Evolutionary conservation across 2,113 vertebrate genomes (phyloP).

Genomic region (Murina feae): DNA sequence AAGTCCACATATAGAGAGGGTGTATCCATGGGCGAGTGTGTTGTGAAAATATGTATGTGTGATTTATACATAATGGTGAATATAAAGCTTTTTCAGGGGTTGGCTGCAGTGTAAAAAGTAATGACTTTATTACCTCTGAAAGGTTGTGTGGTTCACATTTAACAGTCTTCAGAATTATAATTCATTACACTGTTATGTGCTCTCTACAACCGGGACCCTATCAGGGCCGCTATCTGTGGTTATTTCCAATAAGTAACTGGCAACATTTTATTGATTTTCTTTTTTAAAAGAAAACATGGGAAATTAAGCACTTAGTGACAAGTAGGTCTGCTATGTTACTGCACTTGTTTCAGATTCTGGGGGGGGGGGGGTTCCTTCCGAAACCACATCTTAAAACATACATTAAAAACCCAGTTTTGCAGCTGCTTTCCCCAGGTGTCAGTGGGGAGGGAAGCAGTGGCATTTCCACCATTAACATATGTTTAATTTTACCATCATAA

Average conservation of each 20-base stretch:
- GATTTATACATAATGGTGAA: conserved; percentile 68
- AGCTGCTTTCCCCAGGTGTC: conserved; percentile 74
- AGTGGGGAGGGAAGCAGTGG: conserved; percentile 64
- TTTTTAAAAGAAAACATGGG: conserved; percentile 71
- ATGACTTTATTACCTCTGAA: conserved; percentile 83
- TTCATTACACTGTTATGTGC: conserved; percentile 76
- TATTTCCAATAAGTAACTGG: conserved; percentile 76
- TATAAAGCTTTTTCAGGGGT: conserved; percentile 79
- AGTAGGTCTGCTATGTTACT: conserved; percentile 76
- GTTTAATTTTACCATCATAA: conserved; percentile 78
- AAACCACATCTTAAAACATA: conserved; percentile 77
- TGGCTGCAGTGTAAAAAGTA: conserved; percentile 80
- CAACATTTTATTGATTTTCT: conserved; percentile 79
- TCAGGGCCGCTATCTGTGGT: conserved; percentile 74
- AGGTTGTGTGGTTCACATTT: conserved; percentile 81
- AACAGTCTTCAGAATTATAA: conserved; percentile 81
- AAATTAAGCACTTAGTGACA: conserved; percentile 81
- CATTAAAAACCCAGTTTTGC: conserved; percentile 77
- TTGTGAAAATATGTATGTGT: conserved; percentile 22
- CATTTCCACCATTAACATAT: conserved; percentile 73
- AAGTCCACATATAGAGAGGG: conserved; percentile 41
- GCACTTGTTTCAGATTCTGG: conserved; percentile 77
- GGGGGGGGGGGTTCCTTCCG: conserved; percentile 77
- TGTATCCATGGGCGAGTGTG: not conserved
- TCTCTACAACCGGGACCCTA: conserved; percentile 73